Percentiles rank a stretch among this genome's conserved stretches.
These are phyloP conservation scores for Limnephilus lunatus DNA, from an alignment of 2,888 invertebrate species.

Conservation along the genomic window DNA sequence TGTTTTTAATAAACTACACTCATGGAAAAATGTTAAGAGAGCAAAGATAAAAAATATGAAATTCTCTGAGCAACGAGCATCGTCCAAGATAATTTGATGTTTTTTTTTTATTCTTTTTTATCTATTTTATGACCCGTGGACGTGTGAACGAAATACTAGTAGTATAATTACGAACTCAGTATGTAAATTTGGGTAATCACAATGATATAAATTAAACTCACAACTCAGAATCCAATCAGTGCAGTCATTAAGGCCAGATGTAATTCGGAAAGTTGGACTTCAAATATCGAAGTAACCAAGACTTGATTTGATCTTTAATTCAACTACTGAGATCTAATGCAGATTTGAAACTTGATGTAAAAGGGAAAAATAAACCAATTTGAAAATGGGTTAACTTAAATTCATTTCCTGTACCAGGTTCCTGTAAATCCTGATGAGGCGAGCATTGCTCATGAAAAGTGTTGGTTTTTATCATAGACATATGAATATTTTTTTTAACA, in stretches of 20 bases:
- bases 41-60: neutral
- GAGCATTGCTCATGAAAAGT: no score
- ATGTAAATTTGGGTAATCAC: conserved; percentile 59
- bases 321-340: neutral
- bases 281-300: neutral
- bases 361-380: neutral
- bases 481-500: no score
- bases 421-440: no score
- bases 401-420: neutral
- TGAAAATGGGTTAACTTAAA: neutral
- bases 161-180: conserved; percentile 39
- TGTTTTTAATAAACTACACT: neutral
- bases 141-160: conserved; percentile 12
- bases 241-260: conserved; percentile 51
- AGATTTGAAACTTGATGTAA: neutral
- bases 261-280: neutral
- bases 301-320: neutral
- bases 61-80: neutral
- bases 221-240: conserved; percentile 56
- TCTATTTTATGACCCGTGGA: conserved; percentile 20
- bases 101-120: neutral
- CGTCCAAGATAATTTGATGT: neutral
- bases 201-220: conserved; percentile 54
- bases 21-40: neutral
- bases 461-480: no score